These are phyloP conservation scores for Amblyjoppa proteus DNA, from an alignment of 2,888 invertebrate genomes.

Conservation along the genomic window DNA sequence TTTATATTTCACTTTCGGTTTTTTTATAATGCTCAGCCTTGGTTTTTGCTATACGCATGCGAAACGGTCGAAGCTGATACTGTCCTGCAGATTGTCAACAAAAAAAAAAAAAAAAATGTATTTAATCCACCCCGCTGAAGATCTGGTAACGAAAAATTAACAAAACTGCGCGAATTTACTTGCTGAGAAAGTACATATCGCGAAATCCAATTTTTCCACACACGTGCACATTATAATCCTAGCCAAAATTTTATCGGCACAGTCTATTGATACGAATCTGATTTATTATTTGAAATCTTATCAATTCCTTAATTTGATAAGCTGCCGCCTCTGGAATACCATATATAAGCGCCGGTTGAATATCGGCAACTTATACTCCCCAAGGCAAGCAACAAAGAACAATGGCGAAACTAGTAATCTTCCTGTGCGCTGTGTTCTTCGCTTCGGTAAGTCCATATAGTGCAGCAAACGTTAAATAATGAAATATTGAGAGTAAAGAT, in stretches of 20 bases:
- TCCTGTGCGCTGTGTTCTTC: constrained; percentile 47
- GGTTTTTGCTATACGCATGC: no score
- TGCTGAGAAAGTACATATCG: background rate
- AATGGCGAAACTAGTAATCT: constrained; percentile 47
- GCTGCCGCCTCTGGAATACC: background rate
- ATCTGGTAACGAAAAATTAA: no score
- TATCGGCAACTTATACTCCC: background rate
- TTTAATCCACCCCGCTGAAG: no score
- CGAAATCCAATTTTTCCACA: background rate
- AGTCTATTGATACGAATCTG: constrained; percentile 52
- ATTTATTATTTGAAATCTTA: background rate
- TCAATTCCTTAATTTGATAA: background rate
- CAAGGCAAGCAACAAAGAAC: background rate
- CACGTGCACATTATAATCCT: no score
- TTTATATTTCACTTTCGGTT: no score
- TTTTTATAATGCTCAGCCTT: no score
- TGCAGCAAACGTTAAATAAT: background rate
- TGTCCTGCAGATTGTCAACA: no score
- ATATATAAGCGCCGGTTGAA: constrained; percentile 45
- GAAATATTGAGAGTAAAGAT: background rate
- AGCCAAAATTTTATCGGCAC: background rate
- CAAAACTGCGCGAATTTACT: no score
- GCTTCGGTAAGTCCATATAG: constrained; percentile 43
- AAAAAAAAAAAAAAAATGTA: no score
- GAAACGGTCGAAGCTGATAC: no score